A percentile compares a stretch with the other conserved stretches of the same genome.
These are phyloP conservation scores for Sceloporus tristichus DNA, from an alignment of 2,113 vertebrate genomes.

Conservation along the genomic window DNA sequence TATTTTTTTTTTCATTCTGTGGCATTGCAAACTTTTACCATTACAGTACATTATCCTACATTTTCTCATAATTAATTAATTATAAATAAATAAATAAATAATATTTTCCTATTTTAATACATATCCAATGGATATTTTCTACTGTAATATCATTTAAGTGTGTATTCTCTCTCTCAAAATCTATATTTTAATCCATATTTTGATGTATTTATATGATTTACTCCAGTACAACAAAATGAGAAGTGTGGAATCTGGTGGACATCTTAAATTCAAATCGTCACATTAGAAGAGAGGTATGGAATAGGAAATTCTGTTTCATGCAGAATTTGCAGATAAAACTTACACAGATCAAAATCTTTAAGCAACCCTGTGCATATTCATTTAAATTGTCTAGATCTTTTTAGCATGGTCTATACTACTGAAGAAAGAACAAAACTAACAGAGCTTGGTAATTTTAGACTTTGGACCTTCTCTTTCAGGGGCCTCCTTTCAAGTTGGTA, in stretches of 20 bases:
- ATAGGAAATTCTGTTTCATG: not conserved
- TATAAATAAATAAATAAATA: not conserved
- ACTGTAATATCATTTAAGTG: not conserved
- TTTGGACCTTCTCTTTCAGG: no score
- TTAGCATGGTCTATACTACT: not conserved
- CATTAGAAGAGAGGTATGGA: not conserved
- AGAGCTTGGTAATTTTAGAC: no score
- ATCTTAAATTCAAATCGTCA: not conserved
- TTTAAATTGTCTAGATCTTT: no score
- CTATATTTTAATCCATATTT: not conserved
- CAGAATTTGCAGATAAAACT: not conserved
- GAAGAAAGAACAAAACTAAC: not conserved
- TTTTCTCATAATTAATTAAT: not conserved
- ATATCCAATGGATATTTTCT: not conserved
- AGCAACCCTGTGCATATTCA: not conserved
- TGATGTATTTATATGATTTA: not conserved
- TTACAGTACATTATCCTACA: not conserved
- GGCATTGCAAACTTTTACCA: not conserved
- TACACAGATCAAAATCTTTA: not conserved
- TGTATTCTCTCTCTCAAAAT: not conserved
- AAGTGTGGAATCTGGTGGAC: not conserved
- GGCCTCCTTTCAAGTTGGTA: no score
- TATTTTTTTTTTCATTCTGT: not conserved
- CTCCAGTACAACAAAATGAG: not conserved
- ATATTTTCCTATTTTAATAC: not conserved